Evolutionary conservation across 2,797 vertebrate species (phyloP).

Genomic region (Micropoecilia bifurca): DNA sequence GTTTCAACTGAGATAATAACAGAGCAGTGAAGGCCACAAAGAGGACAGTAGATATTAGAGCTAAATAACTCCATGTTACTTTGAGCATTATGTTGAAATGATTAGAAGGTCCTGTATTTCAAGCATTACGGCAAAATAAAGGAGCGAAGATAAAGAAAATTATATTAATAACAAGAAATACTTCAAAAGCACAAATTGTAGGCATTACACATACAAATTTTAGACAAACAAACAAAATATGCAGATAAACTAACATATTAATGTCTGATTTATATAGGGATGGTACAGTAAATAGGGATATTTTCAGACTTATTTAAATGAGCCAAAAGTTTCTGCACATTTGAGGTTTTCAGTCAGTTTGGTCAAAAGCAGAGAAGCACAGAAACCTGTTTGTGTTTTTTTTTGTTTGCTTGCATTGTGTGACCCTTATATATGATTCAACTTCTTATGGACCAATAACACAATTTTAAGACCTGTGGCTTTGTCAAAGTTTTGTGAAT

Average conservation of each 20-base stretch:
- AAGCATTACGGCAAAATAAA: neutral
- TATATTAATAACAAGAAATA: neutral
- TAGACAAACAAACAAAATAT: neutral
- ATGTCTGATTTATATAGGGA: neutral
- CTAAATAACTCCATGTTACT: conserved; percentile 19
- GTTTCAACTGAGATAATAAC: conserved; percentile 38
- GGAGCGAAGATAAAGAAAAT: neutral
- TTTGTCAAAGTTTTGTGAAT: too few relatives aligned
- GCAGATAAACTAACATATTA: neutral
- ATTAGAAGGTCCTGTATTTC: neutral
- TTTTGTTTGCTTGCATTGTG: neutral
- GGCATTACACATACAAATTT: neutral
- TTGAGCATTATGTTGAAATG: neutral
- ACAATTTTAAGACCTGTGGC: neutral
- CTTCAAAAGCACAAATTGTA: neutral
- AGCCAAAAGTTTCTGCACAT: neutral
- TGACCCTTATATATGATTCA: neutral
- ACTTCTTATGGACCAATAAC: neutral
- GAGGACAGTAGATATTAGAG: conserved; percentile 33
- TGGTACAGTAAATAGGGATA: neutral
- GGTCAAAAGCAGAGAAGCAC: neutral
- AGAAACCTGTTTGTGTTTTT: neutral
- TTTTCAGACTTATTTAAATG: neutral
- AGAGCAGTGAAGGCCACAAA: conserved; percentile 20
- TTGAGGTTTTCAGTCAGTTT: neutral